Evolutionary conservation across 1,140 invertebrate species (phyloP).

Genomic region (Araneus ventricosus): DNA sequence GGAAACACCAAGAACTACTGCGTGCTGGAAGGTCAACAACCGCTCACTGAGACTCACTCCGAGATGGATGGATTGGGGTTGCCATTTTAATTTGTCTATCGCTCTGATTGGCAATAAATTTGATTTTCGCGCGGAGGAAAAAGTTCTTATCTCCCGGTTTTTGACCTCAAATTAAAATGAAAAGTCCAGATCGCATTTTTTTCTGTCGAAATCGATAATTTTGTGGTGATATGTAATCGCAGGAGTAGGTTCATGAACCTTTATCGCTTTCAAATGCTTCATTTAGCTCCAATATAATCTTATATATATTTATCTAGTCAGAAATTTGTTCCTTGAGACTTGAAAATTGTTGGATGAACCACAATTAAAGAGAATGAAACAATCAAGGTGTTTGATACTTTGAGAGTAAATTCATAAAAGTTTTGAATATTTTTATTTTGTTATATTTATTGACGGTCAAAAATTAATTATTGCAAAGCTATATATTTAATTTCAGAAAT

Average conservation of each 20-base stretch:
- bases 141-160: constrained; percentile 13
- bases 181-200: not conserved
- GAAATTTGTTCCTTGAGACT: not conserved
- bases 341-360: not conserved
- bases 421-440: no score
- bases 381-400: no score
- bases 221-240: constrained; percentile 7
- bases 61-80: not conserved
- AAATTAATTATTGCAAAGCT: no score
- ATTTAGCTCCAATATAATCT: not conserved
- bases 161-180: constrained; percentile 33
- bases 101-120: not conserved
- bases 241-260: not conserved
- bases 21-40: constrained; percentile 4
- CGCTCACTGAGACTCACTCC: constrained; percentile 2
- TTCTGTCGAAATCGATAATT: constrained; percentile 18
- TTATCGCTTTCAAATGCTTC: not conserved
- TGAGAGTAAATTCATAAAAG: no score
- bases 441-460: no score
- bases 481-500: no score
- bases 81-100: not conserved
- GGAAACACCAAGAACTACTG: not conserved
- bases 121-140: not conserved
- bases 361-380: no score
- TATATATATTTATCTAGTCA: not conserved